Base-by-base conservation (phyloP, 2,888 invertebrate species). In the Diadegma fenestrale region DNA sequence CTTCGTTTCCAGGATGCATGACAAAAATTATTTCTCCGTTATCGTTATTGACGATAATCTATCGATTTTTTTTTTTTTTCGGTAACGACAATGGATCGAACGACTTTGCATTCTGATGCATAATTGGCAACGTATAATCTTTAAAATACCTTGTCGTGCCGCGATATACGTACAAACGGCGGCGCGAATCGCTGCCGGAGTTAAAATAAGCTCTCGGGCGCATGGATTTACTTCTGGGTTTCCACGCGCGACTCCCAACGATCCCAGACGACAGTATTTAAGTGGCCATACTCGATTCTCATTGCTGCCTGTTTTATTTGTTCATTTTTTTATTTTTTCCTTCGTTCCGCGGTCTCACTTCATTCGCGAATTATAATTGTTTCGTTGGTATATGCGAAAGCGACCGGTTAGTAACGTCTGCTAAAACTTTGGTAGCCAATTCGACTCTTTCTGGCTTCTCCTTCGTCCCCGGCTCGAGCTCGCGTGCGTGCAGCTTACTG, bases 121-220 rank as follows among this genome's bases (percentile, higher is more conserved):
- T 33, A 37, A 37, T 64, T 19, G 37, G 22, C 58, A 19, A 45
- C 22, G 63, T 63, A n/a, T n/a, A 75, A 75, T 48, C 48, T 48
- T 48, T 48, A 37, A 63, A 79, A 61, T 63, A 71, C 37, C 61
- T 37, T 33, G 33, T 22, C 10, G 17, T 48, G 17, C 26, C 69
- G 8, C 37, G 37, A 10, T 37, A 37, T 37, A 41, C 37, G 58
- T 58, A 64, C 19, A 71, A 64, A 54, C 12, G 71, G 37, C 19
- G 48, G 22, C n/a, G 45, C 71, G 45, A 80, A 71, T 43, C 33
- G 72, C 48, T 17, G 22, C 48, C 19, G 22, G 48, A 76, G 82
- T 85, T 82, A 83, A 86, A 86, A 86, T 83, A 83, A 82, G 54
- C 77, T 80, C 80, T 86, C 77, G n/a, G n/a, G n/a, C n/a, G 63